Conservation (phyloP, 2,113 vertebrate species). For the Pycnonotus jocosus region DNA sequence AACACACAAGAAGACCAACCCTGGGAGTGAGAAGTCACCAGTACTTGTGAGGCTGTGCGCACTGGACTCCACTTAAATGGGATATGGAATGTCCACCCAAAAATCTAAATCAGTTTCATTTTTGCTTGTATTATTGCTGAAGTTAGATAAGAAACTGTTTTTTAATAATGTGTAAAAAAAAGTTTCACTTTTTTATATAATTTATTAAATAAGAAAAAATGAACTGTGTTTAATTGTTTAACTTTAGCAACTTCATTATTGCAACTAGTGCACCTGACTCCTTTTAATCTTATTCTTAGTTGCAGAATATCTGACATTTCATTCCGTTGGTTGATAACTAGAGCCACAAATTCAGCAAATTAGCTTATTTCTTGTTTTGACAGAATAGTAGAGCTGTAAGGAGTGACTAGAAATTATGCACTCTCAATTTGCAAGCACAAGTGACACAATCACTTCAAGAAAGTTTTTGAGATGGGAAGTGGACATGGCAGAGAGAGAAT, state of each 20-base stretch:
- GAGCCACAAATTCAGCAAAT: not conserved
- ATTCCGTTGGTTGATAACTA: not conserved
- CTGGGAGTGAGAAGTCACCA: slow-evolving; percentile 5
- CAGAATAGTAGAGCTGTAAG: not conserved
- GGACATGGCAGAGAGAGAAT: not conserved
- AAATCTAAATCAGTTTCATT: not conserved
- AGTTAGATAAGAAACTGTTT: slow-evolving; percentile 57
- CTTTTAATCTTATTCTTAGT: not conserved
- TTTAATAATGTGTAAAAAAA: slow-evolving; percentile 57
- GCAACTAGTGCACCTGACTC: not conserved
- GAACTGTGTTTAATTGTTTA: slow-evolving; percentile 59
- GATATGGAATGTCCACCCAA: slow-evolving; percentile 15
- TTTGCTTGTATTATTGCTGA: slow-evolving; percentile 51
- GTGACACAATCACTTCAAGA: not conserved
- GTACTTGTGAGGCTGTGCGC: not conserved
- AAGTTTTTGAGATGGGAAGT: not conserved
- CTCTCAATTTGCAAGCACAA: not conserved
- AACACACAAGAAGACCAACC: not conserved
- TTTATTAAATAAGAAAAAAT: slow-evolving; percentile 71
- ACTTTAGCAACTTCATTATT: slow-evolving; percentile 16
- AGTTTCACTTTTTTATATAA: slow-evolving; percentile 66
- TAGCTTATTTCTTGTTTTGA: not conserved
- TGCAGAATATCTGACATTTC: not conserved
- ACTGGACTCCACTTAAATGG: slow-evolving; percentile 18
- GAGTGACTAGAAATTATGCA: not conserved